These are phyloP conservation scores for Crotalus tigris DNA, from an alignment of 2,113 vertebrate genomes.

Conservation along the genomic window DNA sequence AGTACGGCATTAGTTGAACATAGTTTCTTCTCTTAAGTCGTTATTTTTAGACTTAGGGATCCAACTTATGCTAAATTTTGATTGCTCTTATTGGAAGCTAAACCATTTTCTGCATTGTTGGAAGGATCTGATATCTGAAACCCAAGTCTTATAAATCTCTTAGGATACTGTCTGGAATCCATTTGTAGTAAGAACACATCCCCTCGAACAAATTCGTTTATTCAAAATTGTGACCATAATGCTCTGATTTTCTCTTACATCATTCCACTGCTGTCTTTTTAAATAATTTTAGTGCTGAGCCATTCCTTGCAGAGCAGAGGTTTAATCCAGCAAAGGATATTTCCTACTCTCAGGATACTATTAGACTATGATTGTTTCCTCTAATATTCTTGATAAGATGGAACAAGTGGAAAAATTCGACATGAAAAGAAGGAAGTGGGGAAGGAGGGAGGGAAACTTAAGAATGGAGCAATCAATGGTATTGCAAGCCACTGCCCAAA, in stretches of 20 bases:
- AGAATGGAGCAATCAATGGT: not conserved
- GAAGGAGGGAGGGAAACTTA: not conserved
- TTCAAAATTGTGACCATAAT: not conserved
- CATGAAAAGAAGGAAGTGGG: not conserved
- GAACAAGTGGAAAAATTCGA: not conserved
- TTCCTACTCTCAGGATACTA: not conserved
- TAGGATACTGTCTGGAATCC: not conserved
- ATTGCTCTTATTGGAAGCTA: not conserved
- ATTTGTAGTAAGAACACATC: not conserved
- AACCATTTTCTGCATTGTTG: not conserved
- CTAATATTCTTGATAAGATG: not conserved
- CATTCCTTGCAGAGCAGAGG: not conserved
- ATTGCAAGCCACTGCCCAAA: not conserved
- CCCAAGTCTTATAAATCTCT: not conserved
- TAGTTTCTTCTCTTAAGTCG: not conserved
- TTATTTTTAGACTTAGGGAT: constrained; percentile 9
- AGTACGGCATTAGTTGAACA: constrained; percentile 16
- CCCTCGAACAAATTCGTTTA: not conserved
- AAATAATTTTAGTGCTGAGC: not conserved
- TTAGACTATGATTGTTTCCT: not conserved
- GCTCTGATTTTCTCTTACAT: not conserved
- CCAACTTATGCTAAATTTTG: not conserved
- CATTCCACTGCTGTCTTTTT: not conserved
- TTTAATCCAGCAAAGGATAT: not conserved
- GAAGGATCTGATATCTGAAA: not conserved